A percentile compares a stretch with the other conserved stretches of the same genome.
Evolutionary conservation across 2,888 invertebrate genomes (phyloP).

Genomic region (Argyresthia goedartella): DNA sequence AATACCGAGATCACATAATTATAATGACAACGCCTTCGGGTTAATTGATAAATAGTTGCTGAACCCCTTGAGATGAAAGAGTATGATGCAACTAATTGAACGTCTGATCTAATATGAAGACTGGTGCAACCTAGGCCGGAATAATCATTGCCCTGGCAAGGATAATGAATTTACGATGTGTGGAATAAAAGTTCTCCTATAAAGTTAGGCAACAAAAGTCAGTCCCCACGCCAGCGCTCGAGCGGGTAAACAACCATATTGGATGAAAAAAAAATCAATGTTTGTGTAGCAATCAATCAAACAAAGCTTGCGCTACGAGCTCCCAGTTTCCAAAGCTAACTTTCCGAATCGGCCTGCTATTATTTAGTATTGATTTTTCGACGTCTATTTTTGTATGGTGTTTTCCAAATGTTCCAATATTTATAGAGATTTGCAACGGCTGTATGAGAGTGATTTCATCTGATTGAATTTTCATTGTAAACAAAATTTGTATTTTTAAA

Average conservation of each 20-base stretch:
- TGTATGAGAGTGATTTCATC: conserved; percentile 34
- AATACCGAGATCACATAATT: no score
- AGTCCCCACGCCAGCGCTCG: conserved; percentile 17
- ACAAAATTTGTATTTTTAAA: conserved; percentile 1
- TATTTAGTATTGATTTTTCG: conserved; percentile 57
- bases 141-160: no score
- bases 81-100: no score
- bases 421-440: conserved; percentile 42
- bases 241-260: conserved; percentile 39
- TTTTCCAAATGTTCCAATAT: conserved; percentile 36
- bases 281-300: conserved; percentile 66
- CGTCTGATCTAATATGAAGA: no score
- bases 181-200: no score
- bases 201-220: conserved; percentile 28
- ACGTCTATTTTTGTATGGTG: conserved; percentile 46
- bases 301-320: conserved; percentile 40
- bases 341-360: conserved; percentile 43
- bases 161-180: no score
- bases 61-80: no score
- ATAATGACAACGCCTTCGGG: no score
- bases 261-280: conserved; percentile 43
- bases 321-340: conserved; percentile 47
- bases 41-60: no score
- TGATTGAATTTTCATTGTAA: conserved; percentile 34
- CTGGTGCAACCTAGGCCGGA: no score